A percentile compares a stretch with the other conserved stretches of the same genome.
Evolutionary conservation across 2,888 invertebrate genomes (phyloP).

Genomic region (Laothoe populi): DNA sequence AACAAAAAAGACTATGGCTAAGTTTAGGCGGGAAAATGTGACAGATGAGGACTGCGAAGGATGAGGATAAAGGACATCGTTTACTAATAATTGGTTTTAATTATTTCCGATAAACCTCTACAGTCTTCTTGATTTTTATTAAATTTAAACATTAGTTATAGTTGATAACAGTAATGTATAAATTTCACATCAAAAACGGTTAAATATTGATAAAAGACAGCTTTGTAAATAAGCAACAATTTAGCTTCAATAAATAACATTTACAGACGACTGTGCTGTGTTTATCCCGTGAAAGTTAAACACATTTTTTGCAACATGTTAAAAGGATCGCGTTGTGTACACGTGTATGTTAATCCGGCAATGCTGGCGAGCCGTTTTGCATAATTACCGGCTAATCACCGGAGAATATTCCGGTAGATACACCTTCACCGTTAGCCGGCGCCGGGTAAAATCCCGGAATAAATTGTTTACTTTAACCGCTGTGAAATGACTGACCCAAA

Average conservation of each 20-base stretch:
- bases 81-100: no score
- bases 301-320: slow-evolving; percentile 33
- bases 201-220: not conserved
- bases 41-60: no score
- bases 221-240: not conserved
- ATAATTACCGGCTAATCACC: slow-evolving; percentile 54
- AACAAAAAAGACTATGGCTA: no score
- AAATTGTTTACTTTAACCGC: slow-evolving; percentile 27
- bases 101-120: no score
- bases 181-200: not conserved
- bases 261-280: slow-evolving; percentile 8
- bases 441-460: slow-evolving; percentile 22
- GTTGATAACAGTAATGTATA: no score
- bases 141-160: no score
- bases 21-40: no score
- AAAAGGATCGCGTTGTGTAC: slow-evolving; percentile 32
- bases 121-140: no score
- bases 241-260: slow-evolving; percentile 1
- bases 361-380: slow-evolving; percentile 41
- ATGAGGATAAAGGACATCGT: no score
- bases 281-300: slow-evolving; percentile 15
- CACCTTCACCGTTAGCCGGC: slow-evolving; percentile 26
- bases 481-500: slow-evolving; percentile 26
- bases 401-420: slow-evolving; percentile 41
- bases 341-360: slow-evolving; percentile 45